These are phyloP conservation scores for Panthera leo DNA, from an alignment of 2,113 vertebrate genomes.

Conservation along the genomic window DNA sequence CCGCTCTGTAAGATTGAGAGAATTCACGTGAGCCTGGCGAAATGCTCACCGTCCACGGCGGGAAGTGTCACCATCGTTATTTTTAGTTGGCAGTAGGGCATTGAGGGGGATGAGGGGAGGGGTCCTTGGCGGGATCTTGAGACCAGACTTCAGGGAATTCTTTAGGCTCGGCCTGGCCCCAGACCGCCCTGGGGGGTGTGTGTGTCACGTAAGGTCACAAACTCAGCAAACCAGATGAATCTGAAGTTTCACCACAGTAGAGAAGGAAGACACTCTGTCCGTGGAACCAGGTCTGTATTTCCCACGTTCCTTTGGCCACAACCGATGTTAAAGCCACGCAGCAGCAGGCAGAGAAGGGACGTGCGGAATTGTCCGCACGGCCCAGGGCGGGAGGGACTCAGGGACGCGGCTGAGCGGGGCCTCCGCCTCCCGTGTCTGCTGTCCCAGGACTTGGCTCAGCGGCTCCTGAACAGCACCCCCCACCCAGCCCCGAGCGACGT, in stretches of 20 bases:
- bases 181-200: fast-evolving
- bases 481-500: fast-evolving
- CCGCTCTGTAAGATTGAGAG: too few species aligned
- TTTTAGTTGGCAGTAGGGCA: not conserved
- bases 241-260: too few species aligned
- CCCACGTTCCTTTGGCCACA: not conserved
- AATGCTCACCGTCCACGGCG: fast-evolving
- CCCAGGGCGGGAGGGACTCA: not conserved
- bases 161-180: not conserved
- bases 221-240: too few species aligned
- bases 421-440: not conserved
- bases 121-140: too few species aligned
- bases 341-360: too few species aligned
- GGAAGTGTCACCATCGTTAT: fast-evolving
- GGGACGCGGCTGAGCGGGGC: not conserved
- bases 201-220: too few species aligned
- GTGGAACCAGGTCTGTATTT: too few species aligned
- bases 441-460: not conserved
- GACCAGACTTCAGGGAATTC: not conserved
- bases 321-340: not conserved
- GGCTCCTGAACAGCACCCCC: not conserved
- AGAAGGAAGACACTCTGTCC: not conserved
- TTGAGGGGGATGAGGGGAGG: not conserved
- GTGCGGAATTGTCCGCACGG: fast-evolving
- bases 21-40: fast-evolving